Base-by-base conservation (phyloP, 1,140 invertebrate genomes). In the Phthorimaea operculella region DNA sequence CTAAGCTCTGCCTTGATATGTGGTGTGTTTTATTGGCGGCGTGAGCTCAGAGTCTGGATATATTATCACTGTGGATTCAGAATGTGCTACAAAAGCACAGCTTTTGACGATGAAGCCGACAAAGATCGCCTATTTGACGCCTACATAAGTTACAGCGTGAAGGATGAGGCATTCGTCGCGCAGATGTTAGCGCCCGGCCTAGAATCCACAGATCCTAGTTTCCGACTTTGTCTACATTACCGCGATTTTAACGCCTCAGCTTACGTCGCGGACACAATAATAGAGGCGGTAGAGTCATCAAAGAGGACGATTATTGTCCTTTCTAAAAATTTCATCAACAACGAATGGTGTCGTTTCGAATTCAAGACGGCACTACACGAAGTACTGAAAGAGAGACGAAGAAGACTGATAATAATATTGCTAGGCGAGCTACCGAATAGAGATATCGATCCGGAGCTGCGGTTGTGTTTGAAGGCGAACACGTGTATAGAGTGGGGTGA, bases 331-430 rank as follows among this genome's bases (percentile, higher is more conserved):
- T 98, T 97, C 85, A 89, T 98, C 15, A 92, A 95, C 79, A 95
- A 94, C 82, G 95, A 97, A 85, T 98, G 96, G 96, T 92, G 94
- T 65, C 89, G 95, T 53, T 96, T 96, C 74, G 96, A 98, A 83
- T 96, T 97, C 78, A 96, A 96, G 84, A 91, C 92, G 50, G 95
- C 96, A 1, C 88, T 97, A n/a, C 93, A 95, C 72, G 94, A 97
- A 81, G 93, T 95, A 54, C 90, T 97, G 51, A 94, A 94, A 84
- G 92, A 93, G 73, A 89, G 92, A 67, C 88, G 91, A 64, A 90
- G 93, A 73, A 90, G 92, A 74, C 89, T 97, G 59, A 94, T 98
- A 60, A 91, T 97, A 62, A 89, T 98, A 55, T 88, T 96, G 18
- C 90, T 94, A 60, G 95, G 94, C 8, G 94, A 96, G 62, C 85